Percentiles rank a stretch among this genome's conserved stretches.
phyloP scores from a whole-genome alignment of 2,113 vertebrate genomes.

The Dasyornis broadbenti region DNA sequence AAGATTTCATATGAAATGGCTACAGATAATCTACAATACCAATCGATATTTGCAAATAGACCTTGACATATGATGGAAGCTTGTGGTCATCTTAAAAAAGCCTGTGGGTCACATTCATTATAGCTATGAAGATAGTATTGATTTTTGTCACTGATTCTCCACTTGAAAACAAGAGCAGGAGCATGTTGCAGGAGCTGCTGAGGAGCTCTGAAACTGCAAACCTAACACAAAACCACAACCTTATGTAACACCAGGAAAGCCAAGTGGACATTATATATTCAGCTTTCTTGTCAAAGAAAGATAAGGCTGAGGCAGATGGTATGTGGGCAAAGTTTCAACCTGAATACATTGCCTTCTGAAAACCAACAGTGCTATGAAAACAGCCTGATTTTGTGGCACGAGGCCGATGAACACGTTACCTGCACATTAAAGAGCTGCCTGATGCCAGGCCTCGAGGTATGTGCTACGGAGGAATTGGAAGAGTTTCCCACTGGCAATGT shows the following conservation, averaged over 20 bases:
- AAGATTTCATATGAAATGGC: slow-evolving; percentile 7
- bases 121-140: slow-evolving; percentile 9
- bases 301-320: slow-evolving; percentile 34
- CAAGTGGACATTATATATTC: slow-evolving; percentile 45
- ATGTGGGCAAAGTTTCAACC: slow-evolving; percentile 45
- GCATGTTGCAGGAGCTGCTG: background rate
- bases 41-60: slow-evolving; percentile 48
- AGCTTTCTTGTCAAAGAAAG: background rate
- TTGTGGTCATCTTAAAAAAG: slow-evolving; percentile 37
- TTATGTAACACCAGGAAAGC: background rate
- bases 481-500: rapidly evolving
- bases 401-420: background rate
- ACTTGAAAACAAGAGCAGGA: background rate
- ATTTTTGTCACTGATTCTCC: slow-evolving; percentile 26
- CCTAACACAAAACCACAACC: background rate
- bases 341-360: slow-evolving; percentile 31
- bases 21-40: slow-evolving; percentile 13
- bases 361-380: background rate
- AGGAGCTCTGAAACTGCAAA: background rate
- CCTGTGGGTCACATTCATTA: slow-evolving; percentile 24
- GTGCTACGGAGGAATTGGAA: background rate
- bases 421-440: background rate
- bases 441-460: background rate
- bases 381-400: background rate
- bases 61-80: background rate